phyloP scores from a whole-genome alignment of 2,113 vertebrate genomes.

The Corythoichthys haematopterus region DNA sequence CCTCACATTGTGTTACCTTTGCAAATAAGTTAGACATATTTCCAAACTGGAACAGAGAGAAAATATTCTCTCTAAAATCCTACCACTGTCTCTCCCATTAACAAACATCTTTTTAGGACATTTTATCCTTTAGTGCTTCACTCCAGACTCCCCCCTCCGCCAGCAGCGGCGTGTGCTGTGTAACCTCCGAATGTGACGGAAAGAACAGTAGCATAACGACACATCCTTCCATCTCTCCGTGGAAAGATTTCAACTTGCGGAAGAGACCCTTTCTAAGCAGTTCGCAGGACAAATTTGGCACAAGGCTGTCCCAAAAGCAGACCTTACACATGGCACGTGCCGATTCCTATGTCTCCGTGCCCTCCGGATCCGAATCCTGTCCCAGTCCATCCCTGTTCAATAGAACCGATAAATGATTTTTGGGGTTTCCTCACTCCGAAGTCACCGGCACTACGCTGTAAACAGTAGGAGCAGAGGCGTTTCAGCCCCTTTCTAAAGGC shows the following conservation, averaged over 20 bases:
- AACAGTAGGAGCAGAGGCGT: conserved; percentile 87
- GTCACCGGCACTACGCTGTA: conserved; percentile 65
- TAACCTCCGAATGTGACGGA: conserved; percentile 26
- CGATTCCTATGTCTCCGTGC: conserved; percentile 32
- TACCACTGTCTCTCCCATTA: not conserved
- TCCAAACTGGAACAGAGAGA: conserved; percentile 4
- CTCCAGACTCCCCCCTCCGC: conserved; percentile 23
- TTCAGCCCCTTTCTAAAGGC: conserved; percentile 95
- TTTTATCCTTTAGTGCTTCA: conserved; percentile 17
- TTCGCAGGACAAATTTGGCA: conserved; percentile 23
- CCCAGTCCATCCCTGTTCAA: conserved; percentile 44
- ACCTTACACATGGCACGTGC: conserved; percentile 63
- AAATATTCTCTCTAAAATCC: not conserved
- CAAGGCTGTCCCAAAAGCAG: not conserved
- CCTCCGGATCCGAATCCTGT: conserved; percentile 37
- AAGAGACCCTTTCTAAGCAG: conserved; percentile 17
- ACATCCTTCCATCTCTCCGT: conserved; percentile 19
- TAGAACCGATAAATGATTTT: conserved; percentile 71
- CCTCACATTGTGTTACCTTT: conserved; percentile 21
- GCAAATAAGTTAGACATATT: conserved; percentile 33
- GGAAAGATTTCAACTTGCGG: conserved; percentile 16
- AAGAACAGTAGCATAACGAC: conserved; percentile 19
- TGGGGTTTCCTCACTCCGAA: conserved; percentile 67
- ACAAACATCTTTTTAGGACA: not conserved
- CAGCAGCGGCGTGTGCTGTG: conserved; percentile 25